phyloP scores from a whole-genome alignment of 1,140 invertebrate species.

The Calliopsis andreniformis region DNA sequence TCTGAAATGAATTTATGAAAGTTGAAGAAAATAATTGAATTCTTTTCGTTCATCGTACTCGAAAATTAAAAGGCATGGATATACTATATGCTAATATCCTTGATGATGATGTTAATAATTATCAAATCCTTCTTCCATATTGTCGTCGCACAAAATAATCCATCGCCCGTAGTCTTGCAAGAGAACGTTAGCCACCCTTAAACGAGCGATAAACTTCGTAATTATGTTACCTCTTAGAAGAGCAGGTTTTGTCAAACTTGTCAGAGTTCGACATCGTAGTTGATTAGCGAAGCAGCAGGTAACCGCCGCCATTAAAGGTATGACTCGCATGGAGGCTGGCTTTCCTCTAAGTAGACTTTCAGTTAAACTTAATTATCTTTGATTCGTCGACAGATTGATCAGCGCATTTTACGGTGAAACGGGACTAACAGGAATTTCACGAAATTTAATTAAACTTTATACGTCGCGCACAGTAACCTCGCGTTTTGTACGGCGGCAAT shows the following conservation, averaged over 20 bases:
- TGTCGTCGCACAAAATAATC: conserved; percentile 13
- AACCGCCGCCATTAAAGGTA: conserved; percentile 62
- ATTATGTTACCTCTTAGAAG: conserved; percentile 62
- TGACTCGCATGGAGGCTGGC: conserved; percentile 32
- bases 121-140: not conserved
- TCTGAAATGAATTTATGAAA: too few relatives aligned
- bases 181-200: not conserved
- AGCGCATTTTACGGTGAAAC: conserved; percentile 49
- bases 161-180: conserved; percentile 5
- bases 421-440: conserved; percentile 68
- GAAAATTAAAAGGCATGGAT: too few relatives aligned
- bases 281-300: conserved; percentile 61
- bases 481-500: conserved; percentile 37
- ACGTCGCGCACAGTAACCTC: conserved; percentile 21
- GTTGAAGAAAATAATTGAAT: too few relatives aligned
- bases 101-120: not conserved
- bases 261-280: conserved; percentile 59
- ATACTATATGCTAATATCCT: not conserved
- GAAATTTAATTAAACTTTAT: conserved; percentile 67
- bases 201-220: conserved; percentile 59
- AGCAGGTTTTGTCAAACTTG: conserved; percentile 67
- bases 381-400: conserved; percentile 65
- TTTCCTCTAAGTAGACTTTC: conserved; percentile 59
- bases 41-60: too few relatives aligned
- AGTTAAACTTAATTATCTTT: conserved; percentile 68